A percentile compares a stretch with the other conserved stretches of the same genome.
Evolutionary conservation across 2,888 invertebrate species (phyloP).

Genomic region (Steinernema carpocapsae): DNA sequence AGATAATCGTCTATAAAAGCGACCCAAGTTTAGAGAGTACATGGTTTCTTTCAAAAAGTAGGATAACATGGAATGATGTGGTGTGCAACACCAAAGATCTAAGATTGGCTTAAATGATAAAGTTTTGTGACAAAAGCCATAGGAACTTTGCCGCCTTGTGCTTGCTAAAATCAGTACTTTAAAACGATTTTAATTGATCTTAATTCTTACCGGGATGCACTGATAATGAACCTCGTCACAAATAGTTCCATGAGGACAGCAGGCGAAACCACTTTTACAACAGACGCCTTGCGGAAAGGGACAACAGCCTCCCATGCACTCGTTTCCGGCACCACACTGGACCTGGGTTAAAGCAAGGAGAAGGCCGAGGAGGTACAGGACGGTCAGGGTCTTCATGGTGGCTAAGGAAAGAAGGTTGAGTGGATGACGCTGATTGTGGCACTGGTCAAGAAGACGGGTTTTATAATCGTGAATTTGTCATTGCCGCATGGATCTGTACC

Average conservation of each 20-base stretch:
- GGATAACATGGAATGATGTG: background rate
- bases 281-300: slow-evolving; percentile 3
- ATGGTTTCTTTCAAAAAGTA: too few relatives aligned
- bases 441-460: too few relatives aligned
- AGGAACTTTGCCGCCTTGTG: background rate
- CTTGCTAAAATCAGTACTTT: background rate
- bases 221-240: background rate
- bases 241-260: background rate
- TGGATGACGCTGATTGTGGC: background rate
- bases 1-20: too few relatives aligned
- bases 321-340: background rate
- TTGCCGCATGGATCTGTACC: too few relatives aligned
- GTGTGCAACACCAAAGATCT: background rate
- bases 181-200: background rate
- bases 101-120: background rate
- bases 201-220: too few relatives aligned
- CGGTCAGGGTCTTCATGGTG: background rate
- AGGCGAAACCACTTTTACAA: background rate
- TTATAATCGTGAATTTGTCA: too few relatives aligned
- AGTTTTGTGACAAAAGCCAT: background rate
- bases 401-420: background rate
- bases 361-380: background rate
- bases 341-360: background rate
- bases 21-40: too few relatives aligned
- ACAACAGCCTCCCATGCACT: slow-evolving; percentile 5